These are phyloP conservation scores for Pogonomyrmex californicus DNA, from an alignment of 1,140 invertebrate species.

Conservation along the genomic window DNA sequence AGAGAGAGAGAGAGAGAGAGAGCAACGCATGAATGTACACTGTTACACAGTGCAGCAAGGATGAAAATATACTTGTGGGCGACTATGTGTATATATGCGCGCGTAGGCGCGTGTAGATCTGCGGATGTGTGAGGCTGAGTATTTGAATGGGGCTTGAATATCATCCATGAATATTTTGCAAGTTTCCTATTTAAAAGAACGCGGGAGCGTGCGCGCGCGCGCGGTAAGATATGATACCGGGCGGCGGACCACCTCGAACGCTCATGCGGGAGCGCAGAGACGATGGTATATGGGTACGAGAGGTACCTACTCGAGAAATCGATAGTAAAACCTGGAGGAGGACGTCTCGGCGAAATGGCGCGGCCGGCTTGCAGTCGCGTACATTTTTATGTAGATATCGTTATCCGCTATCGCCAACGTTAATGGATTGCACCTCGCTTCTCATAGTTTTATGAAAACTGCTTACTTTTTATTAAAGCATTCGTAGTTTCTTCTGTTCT, in stretches of 20 bases:
- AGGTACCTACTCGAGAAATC: conserved; percentile 55
- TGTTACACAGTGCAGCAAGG: conserved; percentile 44
- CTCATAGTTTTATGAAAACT: not conserved
- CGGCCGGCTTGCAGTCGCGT: conserved; percentile 26
- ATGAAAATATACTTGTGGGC: not conserved
- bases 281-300: conserved; percentile 44
- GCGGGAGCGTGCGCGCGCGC: conserved; percentile 31
- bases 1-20: not conserved
- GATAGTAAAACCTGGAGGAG: conserved; percentile 61
- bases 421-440: conserved; percentile 32
- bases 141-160: conserved; percentile 80
- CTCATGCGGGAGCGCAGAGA: conserved; percentile 45
- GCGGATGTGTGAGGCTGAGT: conserved; percentile 54
- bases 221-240: conserved; percentile 73
- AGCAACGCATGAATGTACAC: not conserved
- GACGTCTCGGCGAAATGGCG: conserved; percentile 53
- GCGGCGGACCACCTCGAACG: conserved; percentile 63
- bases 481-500: not conserved
- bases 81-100: not conserved
- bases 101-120: conserved; percentile 27
- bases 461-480: not conserved
- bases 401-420: conserved; percentile 16
- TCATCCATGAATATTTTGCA: conserved; percentile 83
- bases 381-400: conserved; percentile 42
- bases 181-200: conserved; percentile 79